phyloP scores from a whole-genome alignment of 2,797 vertebrate genomes.

The Schizothorax lantsangensis region DNA sequence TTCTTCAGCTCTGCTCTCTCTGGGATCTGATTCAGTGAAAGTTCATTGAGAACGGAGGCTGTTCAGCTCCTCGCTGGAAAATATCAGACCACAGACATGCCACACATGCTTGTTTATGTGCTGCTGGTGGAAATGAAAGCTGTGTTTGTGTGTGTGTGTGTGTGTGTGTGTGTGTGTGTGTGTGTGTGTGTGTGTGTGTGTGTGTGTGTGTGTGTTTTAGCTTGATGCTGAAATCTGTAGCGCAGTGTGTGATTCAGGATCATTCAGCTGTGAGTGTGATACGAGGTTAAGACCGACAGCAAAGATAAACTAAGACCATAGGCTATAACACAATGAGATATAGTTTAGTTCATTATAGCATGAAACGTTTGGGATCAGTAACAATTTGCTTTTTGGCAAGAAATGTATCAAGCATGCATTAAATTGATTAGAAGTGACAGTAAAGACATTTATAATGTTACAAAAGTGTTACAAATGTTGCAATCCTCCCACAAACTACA shows the following conservation, averaged over 20 bases:
- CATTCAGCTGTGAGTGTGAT: neutral
- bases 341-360: neutral
- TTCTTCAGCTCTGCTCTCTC: neutral
- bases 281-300: neutral
- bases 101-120: conserved; percentile 13
- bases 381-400: neutral
- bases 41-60: conserved; percentile 28
- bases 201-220: conserved; percentile 35
- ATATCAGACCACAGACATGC: conserved; percentile 54
- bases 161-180: too few relatives aligned
- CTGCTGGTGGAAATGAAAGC: conserved; percentile 37
- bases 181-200: too few relatives aligned
- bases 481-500: too few relatives aligned
- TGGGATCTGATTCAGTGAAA: conserved; percentile 26
- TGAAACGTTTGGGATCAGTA: neutral
- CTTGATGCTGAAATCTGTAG: neutral
- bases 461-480: neutral
- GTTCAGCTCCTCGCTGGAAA: conserved; percentile 47
- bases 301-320: neutral
- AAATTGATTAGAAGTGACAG: neutral
- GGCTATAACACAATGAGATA: too few relatives aligned
- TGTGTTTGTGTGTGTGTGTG: too few relatives aligned
- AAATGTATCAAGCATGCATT: neutral
- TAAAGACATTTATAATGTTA: neutral
- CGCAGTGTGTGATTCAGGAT: neutral